phyloP scores from a whole-genome alignment of 2,888 invertebrate genomes.

The Eupithecia subumbrata region DNA sequence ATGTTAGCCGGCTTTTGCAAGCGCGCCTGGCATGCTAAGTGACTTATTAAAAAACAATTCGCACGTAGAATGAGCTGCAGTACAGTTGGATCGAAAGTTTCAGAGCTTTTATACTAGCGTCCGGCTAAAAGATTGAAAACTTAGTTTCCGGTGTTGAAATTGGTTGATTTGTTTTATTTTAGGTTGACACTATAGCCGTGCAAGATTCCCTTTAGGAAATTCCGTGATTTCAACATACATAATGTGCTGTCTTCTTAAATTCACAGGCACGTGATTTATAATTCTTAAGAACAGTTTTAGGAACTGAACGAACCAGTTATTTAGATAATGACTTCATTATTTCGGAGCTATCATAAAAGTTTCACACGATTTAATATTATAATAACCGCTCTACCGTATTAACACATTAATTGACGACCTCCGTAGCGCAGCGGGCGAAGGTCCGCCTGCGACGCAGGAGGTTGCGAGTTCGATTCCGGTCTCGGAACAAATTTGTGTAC shows the following conservation, averaged over 20 bases:
- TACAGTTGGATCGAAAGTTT: conserved; percentile 3
- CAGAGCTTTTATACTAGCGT: not conserved
- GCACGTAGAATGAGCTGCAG: conserved; percentile 36
- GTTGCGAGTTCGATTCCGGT: too few relatives aligned
- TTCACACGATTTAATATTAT: not conserved
- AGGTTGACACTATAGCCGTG: not conserved
- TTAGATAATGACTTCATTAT: conserved; percentile 1
- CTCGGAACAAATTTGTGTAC: too few relatives aligned
- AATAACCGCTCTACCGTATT: not conserved
- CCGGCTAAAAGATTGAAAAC: not conserved
- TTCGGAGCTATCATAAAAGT: not conserved
- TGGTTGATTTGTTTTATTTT: not conserved
- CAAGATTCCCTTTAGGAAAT: not conserved
- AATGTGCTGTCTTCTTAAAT: not conserved
- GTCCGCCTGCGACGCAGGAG: too few relatives aligned
- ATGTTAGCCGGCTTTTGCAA: conserved; percentile 39
- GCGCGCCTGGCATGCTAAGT: conserved; percentile 47
- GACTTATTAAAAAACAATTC: conserved; percentile 48
- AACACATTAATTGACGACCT: too few relatives aligned
- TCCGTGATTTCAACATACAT: not conserved
- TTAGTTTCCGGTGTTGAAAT: not conserved
- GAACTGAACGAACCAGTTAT: conserved; percentile 4
- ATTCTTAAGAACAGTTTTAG: not conserved
- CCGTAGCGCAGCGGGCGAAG: too few relatives aligned
- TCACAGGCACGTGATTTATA: not conserved